Evolutionary conservation across 2,113 vertebrate species (phyloP).

Genomic region (Limnothrissa miodon): DNA sequence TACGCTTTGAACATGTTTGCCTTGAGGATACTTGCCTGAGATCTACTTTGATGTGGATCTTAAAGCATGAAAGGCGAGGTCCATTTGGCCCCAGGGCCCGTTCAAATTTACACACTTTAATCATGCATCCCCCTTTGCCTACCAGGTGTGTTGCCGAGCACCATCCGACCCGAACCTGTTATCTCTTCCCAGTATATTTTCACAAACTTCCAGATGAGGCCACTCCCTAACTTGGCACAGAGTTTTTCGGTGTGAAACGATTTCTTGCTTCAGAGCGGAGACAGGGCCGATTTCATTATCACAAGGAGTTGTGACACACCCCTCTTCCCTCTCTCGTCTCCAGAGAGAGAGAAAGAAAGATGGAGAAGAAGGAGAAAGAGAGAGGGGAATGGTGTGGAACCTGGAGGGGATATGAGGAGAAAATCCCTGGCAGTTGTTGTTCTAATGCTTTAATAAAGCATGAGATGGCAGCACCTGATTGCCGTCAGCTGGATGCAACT

Average conservation of each 20-base stretch:
- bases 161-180: slow-evolving; percentile 28
- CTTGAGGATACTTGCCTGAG: slow-evolving; percentile 67
- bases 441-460: slow-evolving; percentile 69
- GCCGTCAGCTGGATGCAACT: slow-evolving; percentile 68
- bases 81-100: slow-evolving; percentile 65
- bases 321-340: not conserved
- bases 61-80: slow-evolving; percentile 70
- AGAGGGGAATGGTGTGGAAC: not conserved
- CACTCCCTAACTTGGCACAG: slow-evolving; percentile 53
- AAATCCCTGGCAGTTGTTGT: slow-evolving; percentile 68
- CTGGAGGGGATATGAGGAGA: slow-evolving; percentile 44
- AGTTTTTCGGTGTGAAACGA: slow-evolving; percentile 57
- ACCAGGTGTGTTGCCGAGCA: slow-evolving; percentile 17
- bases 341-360: slow-evolving; percentile 1
- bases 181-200: slow-evolving; percentile 23
- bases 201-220: slow-evolving; percentile 41
- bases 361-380: slow-evolving; percentile 38
- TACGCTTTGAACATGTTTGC: slow-evolving; percentile 70
- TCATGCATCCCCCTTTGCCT: slow-evolving; percentile 38
- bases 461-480: slow-evolving; percentile 74
- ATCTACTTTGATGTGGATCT: slow-evolving; percentile 71
- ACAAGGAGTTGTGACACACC: slow-evolving; percentile 39
- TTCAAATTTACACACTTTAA: slow-evolving; percentile 72
- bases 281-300: slow-evolving; percentile 59
- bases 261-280: slow-evolving; percentile 57